These are phyloP conservation scores for Corella eumyota DNA, from an alignment of 23 tunicate genomes.

Conservation along the genomic window DNA sequence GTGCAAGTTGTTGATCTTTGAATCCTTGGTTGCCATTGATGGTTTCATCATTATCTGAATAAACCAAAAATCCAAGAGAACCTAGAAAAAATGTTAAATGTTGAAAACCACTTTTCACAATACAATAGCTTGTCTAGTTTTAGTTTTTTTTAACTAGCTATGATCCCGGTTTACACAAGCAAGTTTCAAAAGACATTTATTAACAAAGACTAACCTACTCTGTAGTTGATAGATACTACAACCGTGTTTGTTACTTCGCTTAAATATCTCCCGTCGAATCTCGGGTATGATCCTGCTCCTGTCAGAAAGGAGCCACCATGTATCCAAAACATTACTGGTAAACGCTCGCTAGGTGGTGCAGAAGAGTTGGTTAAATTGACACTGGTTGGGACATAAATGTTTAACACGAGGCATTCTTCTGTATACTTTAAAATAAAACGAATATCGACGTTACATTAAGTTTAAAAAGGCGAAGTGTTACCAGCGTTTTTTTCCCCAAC, in stretches of 20 bases:
- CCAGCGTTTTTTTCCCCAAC: no score
- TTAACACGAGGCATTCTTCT: slow-evolving; percentile 80
- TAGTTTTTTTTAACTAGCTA: not conserved
- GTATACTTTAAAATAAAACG: slow-evolving; percentile 32
- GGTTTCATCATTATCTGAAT: slow-evolving; percentile 1
- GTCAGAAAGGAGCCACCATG: slow-evolving; percentile 73
- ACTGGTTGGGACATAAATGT: slow-evolving; percentile 41
- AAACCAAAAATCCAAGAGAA: slow-evolving; percentile 28
- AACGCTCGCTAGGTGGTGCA: slow-evolving; percentile 30
- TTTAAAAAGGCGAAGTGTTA: no score
- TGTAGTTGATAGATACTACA: slow-evolving; percentile 64
- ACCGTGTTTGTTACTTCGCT: slow-evolving; percentile 48
- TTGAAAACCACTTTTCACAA: not conserved
- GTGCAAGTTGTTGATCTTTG: slow-evolving; percentile 42
- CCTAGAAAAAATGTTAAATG: slow-evolving; percentile 8
- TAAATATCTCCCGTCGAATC: slow-evolving; percentile 65
- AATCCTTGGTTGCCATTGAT: slow-evolving; percentile 30
- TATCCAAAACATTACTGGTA: slow-evolving; percentile 76
- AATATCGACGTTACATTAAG: no score
- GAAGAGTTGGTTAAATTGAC: slow-evolving; percentile 33
- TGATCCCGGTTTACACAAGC: no score
- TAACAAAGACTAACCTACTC: slow-evolving; percentile 80
- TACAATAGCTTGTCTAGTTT: not conserved
- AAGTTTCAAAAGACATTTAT: no score
- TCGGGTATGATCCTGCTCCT: slow-evolving; percentile 39